These are phyloP conservation scores for Pocillopora damicornis DNA, from an alignment of 64 coral and sea anemone species.

Conservation along the genomic window DNA sequence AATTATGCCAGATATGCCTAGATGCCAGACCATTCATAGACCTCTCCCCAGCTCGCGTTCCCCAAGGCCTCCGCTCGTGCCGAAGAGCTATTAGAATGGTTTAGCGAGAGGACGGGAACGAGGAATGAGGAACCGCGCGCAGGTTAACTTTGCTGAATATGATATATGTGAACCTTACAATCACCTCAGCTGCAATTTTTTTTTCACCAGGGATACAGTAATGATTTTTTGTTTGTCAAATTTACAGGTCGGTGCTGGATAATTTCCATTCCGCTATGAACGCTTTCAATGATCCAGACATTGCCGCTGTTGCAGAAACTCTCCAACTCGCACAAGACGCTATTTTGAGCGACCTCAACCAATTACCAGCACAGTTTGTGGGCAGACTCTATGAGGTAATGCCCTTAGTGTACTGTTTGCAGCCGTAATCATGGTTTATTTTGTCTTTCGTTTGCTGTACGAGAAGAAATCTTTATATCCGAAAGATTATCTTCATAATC, in stretches of 20 bases:
- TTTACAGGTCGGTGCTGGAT: slow-evolving; percentile 53
- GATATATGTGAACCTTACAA: too few relatives aligned
- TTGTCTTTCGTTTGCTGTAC: background rate
- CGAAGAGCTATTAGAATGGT: too few relatives aligned
- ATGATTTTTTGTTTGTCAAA: background rate
- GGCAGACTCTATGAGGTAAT: slow-evolving; percentile 74
- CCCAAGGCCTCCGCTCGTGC: too few relatives aligned
- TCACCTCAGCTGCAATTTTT: too few relatives aligned
- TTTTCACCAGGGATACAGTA: background rate
- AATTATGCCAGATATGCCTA: too few relatives aligned
- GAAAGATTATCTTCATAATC: too few relatives aligned
- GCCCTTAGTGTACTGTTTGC: background rate
- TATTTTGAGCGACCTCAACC: slow-evolving; percentile 53
- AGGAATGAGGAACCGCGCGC: background rate
- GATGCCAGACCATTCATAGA: too few relatives aligned
- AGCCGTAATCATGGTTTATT: too few relatives aligned
- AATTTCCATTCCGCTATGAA: slow-evolving; percentile 60
- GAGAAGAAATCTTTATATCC: too few relatives aligned
- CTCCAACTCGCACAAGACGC: slow-evolving; percentile 82
- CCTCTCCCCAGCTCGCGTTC: too few relatives aligned
- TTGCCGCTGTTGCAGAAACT: slow-evolving; percentile 63
- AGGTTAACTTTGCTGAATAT: too few relatives aligned
- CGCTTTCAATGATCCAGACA: slow-evolving; percentile 56
- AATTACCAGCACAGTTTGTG: slow-evolving; percentile 57
- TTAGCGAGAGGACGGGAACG: background rate